Base-by-base conservation (phyloP, 2,113 vertebrate genomes). In the Alethe diademata region DNA sequence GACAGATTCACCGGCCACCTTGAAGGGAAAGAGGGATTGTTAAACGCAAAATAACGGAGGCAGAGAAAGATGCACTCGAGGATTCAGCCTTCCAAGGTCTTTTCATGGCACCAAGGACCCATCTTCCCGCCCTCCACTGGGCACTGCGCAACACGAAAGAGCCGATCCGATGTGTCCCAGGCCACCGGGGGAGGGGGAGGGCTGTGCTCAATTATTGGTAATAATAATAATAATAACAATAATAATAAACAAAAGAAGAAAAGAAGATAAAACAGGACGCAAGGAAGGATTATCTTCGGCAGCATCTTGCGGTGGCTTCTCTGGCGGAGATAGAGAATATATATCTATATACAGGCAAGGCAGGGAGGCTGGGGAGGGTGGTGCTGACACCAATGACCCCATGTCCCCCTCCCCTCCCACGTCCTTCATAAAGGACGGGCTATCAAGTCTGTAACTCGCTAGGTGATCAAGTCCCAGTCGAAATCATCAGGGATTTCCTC, bases 401-500 rank as follows among this genome's bases (percentile, higher is more conserved):
- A 74, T 11, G 31, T 82, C 93, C 62, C 95, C 93, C 84, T 84
- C 36, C 86, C 89, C 87, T 81, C 95, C 94, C 74, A 0, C 28
- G 58, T 93, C 95, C 95, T 88, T 86, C 80, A 57, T 10, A n/a
- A 93, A 96, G 97, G 96, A 97, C 65, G 53, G 92, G 91, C 94
- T 96, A 80, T 96, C 47, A 50, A 95, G 97, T 97, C 95, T 90
- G 29, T 79, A 90, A 92, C 79, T 88, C 26, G 74, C 97, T 98
- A 98, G 94, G 98, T 98, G 95, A 98, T 98, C 96, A 98, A 98
- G 97, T 98, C 98, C 98, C 98, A 98, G 82, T 98, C 98, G 43
- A 98, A 98, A 95, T 98, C 98, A 79, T 98, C 98, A 0, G 98
- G 97, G 86, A 98, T 98, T 96, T 98, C 98, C 82, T 98, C 98